Evolutionary conservation across 2,888 invertebrate species (phyloP).

Genomic region (Aspidiotus rigidus): DNA sequence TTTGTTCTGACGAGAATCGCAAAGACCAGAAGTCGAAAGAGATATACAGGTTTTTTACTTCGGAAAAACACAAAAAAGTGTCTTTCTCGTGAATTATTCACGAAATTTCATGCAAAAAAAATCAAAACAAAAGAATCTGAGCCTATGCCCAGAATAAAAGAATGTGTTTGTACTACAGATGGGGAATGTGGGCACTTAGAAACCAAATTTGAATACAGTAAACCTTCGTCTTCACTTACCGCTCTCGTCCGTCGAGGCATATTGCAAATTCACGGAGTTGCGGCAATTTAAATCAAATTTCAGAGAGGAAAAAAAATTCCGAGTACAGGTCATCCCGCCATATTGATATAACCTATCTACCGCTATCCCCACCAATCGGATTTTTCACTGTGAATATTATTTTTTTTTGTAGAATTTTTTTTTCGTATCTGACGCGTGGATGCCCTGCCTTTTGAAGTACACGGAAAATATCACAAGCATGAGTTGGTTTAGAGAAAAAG

Average conservation of each 20-base stretch:
- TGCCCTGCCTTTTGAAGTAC: too few relatives aligned
- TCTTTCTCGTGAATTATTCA: background rate
- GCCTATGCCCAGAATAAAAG: conserved; percentile 27
- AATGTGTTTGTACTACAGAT: background rate
- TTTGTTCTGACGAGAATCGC: conserved; percentile 5
- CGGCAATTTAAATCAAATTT: background rate
- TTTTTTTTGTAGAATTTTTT: background rate
- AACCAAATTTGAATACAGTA: too few relatives aligned
- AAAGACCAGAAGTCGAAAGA: background rate
- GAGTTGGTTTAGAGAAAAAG: too few relatives aligned
- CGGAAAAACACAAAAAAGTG: too few relatives aligned
- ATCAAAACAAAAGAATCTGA: conserved; percentile 24
- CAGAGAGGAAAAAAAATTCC: conserved; percentile 34
- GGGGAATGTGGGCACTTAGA: too few relatives aligned
- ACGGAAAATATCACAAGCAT: too few relatives aligned
- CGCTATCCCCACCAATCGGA: conserved; percentile 11
- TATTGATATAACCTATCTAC: conserved; percentile 38
- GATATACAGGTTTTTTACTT: background rate
- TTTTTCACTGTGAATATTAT: background rate
- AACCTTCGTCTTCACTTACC: conserved; percentile 42
- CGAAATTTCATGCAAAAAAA: conserved; percentile 3
- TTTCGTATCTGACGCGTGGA: background rate
- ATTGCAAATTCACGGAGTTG: conserved; percentile 34
- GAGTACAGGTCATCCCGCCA: conserved; percentile 38
- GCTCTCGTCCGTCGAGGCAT: conserved; percentile 45